Percentiles rank a stretch among this genome's conserved stretches.
Evolutionary conservation across 2,797 vertebrate genomes (phyloP).

Genomic region (Pagetopsis macropterus): DNA sequence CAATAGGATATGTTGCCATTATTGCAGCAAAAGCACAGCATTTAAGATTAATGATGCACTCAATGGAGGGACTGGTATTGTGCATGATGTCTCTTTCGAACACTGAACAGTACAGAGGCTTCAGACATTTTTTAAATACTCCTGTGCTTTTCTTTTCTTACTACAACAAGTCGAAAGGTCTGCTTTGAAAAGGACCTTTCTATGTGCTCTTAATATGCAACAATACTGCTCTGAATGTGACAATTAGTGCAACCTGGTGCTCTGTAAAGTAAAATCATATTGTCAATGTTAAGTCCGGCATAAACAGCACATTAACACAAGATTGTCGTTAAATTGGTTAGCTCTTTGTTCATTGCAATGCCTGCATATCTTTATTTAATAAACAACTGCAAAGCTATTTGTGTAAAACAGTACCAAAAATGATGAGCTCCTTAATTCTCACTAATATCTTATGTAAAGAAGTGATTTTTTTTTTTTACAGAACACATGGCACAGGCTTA

Average conservation of each 20-base stretch:
- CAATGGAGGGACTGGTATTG: too few species aligned
- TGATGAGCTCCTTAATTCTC: not conserved
- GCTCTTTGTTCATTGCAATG: not conserved
- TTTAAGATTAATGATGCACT: not conserved
- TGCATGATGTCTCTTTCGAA: not conserved
- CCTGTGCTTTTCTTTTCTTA: not conserved
- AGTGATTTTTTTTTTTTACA: slow-evolving; percentile 19
- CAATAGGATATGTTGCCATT: too few species aligned
- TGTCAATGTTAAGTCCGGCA: not conserved
- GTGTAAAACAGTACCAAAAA: not conserved
- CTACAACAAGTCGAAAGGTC: not conserved
- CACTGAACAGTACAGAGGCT: not conserved
- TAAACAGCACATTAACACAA: not conserved
- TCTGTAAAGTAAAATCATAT: not conserved
- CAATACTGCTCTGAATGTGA: not conserved
- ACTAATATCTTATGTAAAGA: not conserved
- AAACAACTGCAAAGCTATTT: slow-evolving; percentile 7
- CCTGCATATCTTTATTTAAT: not conserved
- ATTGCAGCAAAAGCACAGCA: not conserved
- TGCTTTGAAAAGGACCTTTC: not conserved
- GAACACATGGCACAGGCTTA: slow-evolving; percentile 40
- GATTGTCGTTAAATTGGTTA: not conserved
- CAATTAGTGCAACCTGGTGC: not conserved
- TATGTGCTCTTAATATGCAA: not conserved
- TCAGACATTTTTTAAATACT: not conserved